phyloP scores from a whole-genome alignment of 1,140 invertebrate species.

The Brachionus paranguensis region DNA sequence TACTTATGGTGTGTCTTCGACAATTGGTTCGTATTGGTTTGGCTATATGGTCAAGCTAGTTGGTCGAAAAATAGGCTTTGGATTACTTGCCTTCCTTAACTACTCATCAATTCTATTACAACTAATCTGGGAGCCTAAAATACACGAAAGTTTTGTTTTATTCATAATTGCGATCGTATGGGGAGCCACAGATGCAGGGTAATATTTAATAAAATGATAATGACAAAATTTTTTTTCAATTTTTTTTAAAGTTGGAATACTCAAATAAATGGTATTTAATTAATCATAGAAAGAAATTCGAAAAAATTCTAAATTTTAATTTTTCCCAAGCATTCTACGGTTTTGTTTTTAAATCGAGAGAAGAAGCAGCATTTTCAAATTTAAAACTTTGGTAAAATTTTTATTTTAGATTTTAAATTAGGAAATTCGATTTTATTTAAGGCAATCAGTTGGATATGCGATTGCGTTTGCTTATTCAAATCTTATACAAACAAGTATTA shows the following conservation, averaged over 20 bases:
- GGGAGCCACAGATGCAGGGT: background rate
- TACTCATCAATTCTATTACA: constrained; percentile 42
- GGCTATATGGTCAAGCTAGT: constrained; percentile 85
- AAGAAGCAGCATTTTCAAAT: constrained; percentile 92
- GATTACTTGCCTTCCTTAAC: constrained; percentile 60
- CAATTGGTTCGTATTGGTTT: constrained; percentile 78
- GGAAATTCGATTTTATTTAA: constrained; percentile 59
- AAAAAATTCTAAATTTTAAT: too few species aligned
- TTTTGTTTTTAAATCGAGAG: constrained; percentile 76
- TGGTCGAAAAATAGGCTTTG: constrained; percentile 75
- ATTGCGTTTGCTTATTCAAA: constrained; percentile 73
- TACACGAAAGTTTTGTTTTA: background rate
- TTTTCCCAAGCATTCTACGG: constrained; percentile 73
- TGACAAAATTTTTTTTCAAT: background rate
- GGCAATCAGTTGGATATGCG: constrained; percentile 87
- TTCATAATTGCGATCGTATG: background rate
- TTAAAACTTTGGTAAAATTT: constrained; percentile 75
- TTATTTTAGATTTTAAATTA: constrained; percentile 61
- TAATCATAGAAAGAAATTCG: too few species aligned
- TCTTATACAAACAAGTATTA: constrained; percentile 76
- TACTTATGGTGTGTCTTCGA: constrained; percentile 83
- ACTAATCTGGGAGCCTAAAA: constrained; percentile 46
- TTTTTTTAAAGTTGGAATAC: constrained; percentile 68
- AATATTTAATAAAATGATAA: background rate
- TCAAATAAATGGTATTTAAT: constrained; percentile 75